Conservation (phyloP, 1,140 invertebrate genomes). For the Tachypleus tridentatus region DNA sequence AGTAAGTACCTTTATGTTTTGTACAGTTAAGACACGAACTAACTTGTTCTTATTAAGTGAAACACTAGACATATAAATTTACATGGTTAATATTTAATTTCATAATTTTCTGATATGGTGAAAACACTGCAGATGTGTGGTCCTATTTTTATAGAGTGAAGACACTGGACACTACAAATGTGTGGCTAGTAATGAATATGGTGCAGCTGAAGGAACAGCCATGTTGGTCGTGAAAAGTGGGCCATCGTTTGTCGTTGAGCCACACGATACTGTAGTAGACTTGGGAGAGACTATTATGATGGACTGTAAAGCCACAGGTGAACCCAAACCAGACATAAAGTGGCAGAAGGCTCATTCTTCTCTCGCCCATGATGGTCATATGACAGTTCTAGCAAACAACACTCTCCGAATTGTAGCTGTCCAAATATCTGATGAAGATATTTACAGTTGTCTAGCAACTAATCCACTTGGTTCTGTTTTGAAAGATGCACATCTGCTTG, state of each 20-base stretch:
- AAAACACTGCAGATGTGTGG: constrained; percentile 2
- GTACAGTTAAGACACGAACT: no score
- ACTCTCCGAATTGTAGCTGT: constrained; percentile 34
- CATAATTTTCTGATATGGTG: neutral
- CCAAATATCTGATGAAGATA: constrained; percentile 29
- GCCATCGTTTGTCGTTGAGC: constrained; percentile 32
- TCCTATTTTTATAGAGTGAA: constrained; percentile 50
- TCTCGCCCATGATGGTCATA: constrained; percentile 24
- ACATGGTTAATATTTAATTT: neutral
- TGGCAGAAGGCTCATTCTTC: constrained; percentile 31
- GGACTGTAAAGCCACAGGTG: constrained; percentile 33
- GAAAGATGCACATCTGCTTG: constrained; percentile 9
- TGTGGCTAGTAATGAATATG: constrained; percentile 21
- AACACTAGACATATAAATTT: neutral
- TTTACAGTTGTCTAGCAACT: constrained; percentile 25
- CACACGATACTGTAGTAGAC: constrained; percentile 27
- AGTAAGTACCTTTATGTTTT: no score
- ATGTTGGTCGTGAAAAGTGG: constrained; percentile 7
- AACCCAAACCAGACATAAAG: constrained; percentile 31
- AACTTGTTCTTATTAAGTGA: neutral
- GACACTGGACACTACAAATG: constrained; percentile 78
- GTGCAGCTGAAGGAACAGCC: constrained; percentile 10
- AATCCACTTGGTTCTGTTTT: constrained; percentile 22
- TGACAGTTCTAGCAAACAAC: constrained; percentile 35
- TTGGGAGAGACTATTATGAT: constrained; percentile 30